Base-by-base conservation (phyloP, 2,888 invertebrate species). In the Brenthis daphne region DNA sequence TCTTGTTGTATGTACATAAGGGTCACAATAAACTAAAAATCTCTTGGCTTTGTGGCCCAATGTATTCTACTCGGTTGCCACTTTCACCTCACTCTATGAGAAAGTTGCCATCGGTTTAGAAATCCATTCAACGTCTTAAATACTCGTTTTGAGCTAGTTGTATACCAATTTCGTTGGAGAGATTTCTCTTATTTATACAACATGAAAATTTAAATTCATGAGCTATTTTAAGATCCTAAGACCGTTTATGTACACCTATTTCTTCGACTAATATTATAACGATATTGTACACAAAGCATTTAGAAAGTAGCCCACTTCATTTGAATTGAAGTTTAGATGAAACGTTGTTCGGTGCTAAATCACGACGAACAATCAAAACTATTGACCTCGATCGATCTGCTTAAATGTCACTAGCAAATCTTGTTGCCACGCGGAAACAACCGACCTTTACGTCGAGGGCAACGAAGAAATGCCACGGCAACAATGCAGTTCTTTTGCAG, bases 1-100 rank as follows among this genome's bases (percentile, higher is more conserved):
- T 48, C 57, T 64, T 68, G 70, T 64, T 60, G 8, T 51, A 20
- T 29, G 14, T 29, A 6, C 12, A 64, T 70, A 73, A 67, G 70
- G 55, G 54, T 53, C 57, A 68, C 50, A 63, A 56, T 70, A 48
- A 54, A 51, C 20, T 33, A 57, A 67, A 63, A 33, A 37, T 24
- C 47, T 33, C 14, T 53, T 53, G 14, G 24, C 65, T 68, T 48
- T 67, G 68, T 70, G 66, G 70, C 61, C 66, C 57, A 65, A 20
- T 29, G 70, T 73, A 65, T 57, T 72, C 71, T 57, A 76, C 77
- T 72, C 84, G 80, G 82, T 82, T 83, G 84, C 84, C 83, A 91
- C 91, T 92, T 91, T 91, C 92, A 86, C 91, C 90, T 78, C 80
- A 80, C 84, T 77, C 80, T 82, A 84, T 85, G 89, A 83, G 91